Percentiles rank a stretch among this genome's conserved stretches.
Conservation (phyloP, 2,113 vertebrate genomes). For the Orientallactaga bullata region DNA sequence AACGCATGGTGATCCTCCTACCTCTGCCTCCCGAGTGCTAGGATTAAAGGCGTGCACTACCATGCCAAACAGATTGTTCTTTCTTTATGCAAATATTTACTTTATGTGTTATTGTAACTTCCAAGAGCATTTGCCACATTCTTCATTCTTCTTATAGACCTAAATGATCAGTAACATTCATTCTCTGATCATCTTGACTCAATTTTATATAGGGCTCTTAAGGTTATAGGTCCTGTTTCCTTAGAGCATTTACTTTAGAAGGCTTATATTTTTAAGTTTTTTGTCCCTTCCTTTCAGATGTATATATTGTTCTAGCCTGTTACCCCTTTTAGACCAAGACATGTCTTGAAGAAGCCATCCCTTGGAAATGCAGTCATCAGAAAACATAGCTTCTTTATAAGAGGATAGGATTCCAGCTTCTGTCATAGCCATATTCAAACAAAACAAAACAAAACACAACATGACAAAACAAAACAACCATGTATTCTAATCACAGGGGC, state of each 20-base stretch:
- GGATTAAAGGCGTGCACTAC: too few relatives aligned
- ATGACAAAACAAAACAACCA: not conserved
- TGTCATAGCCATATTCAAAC: not conserved
- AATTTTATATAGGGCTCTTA: not conserved
- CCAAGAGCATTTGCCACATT: not conserved
- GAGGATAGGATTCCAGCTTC: not conserved
- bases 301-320: not conserved
- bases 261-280: slow-evolving; percentile 8
- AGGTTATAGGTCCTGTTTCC: not conserved
- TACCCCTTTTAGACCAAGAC: not conserved
- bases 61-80: too few relatives aligned
- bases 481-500: not conserved
- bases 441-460: not conserved
- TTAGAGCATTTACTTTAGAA: too few relatives aligned
- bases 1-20: too few relatives aligned
- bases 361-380: slow-evolving; percentile 22
- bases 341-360: not conserved
- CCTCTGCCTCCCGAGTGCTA: too few relatives aligned
- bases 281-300: not conserved
- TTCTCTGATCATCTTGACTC: not conserved
- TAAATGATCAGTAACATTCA: not conserved
- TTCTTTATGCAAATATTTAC: not conserved
- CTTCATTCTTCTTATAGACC: not conserved
- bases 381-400: not conserved
- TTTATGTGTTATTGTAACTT: not conserved